Base-by-base conservation (phyloP, 2,797 vertebrate species). In the Urosaurus nigricauda region DNA sequence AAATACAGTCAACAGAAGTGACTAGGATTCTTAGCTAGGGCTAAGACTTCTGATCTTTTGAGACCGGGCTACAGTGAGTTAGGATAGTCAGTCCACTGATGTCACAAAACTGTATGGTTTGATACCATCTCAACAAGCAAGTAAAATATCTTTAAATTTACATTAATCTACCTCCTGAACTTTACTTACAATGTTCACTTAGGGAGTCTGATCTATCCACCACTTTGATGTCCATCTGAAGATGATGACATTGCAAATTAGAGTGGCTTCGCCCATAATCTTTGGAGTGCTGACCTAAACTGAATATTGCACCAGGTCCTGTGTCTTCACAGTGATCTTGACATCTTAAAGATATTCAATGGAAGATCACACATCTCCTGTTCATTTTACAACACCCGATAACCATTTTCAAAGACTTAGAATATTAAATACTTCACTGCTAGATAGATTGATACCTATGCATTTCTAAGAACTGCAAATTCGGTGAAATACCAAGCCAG, bases 1-100 rank as follows among this genome's bases (percentile, higher is more conserved):
- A 80, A 73, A 79, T 83, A 43, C 71, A 1, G 1, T 87, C 84
- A 85, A 24, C 68, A 65, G 79, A 79, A 92, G 70, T 37, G 75
- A 0, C 0, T 4, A 78, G 47, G 47, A 51, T 51, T 51, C 47
- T 51, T 51, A 83, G 63, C 53, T 79, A 79, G 8, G 71, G 63
- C 32, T 53, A 74, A 71, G 68, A 73, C 19, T 21, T 74, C 35
- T 81, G 35, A 79, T 63, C 35, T 92, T 86, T 87, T 43, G 24
- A 92, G 85, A 17, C 24, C 58, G 74, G 1, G 80, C 26, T 73
- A 43, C 5, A 13, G 0, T 86, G 8, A 4, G 74, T 89, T 73
- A 3, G 35, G 24, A n/a, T 63, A 60, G 37, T 35, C 79, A 37
- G 43, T 29, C 40, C 13, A 9, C 19, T 85, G 32, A 37, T 47